Conservation (phyloP, 2,888 invertebrate genomes). For the Margaritifera margaritifera region DNA sequence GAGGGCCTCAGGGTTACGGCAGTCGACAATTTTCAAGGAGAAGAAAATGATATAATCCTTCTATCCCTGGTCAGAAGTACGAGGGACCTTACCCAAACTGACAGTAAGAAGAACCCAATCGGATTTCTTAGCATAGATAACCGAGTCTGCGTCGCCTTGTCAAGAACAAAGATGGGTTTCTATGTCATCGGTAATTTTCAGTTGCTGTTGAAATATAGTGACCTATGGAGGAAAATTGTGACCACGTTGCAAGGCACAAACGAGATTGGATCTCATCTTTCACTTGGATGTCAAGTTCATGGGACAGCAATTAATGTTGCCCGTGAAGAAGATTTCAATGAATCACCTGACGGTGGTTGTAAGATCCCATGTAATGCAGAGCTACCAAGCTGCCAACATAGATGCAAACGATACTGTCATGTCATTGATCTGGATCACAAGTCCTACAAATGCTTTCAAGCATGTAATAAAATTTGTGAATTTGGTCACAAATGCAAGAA, state of each 20-base stretch:
- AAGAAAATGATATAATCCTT: conserved; percentile 72
- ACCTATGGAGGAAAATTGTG: conserved; percentile 43
- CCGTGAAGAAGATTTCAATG: conserved; percentile 40
- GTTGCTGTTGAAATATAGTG: conserved; percentile 33
- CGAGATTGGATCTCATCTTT: conserved; percentile 27
- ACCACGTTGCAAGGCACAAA: conserved; percentile 20
- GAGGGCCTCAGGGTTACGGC: conserved; percentile 55
- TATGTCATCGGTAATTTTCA: conserved; percentile 69
- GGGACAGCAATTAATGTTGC: conserved; percentile 11
- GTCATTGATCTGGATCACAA: conserved; percentile 20
- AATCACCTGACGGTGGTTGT: conserved; percentile 56
- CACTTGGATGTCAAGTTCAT: conserved; percentile 59
- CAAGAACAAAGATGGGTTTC: conserved; percentile 68
- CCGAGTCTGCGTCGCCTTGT: conserved; percentile 70
- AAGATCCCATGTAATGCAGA: conserved; percentile 38
- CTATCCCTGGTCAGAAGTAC: conserved; percentile 71
- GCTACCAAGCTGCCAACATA: conserved; percentile 36
- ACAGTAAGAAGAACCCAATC: conserved; percentile 33
- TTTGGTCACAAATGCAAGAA: conserved; percentile 6
- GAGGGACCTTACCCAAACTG: conserved; percentile 1
- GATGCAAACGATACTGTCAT: conserved; percentile 20
- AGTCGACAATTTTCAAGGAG: conserved; percentile 71
- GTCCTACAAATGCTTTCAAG: conserved; percentile 6
- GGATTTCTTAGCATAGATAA: conserved; percentile 67
- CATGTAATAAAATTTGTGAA: conserved; percentile 7